phyloP scores from a whole-genome alignment of 2,888 invertebrate genomes.

The Drosophila rellima region DNA sequence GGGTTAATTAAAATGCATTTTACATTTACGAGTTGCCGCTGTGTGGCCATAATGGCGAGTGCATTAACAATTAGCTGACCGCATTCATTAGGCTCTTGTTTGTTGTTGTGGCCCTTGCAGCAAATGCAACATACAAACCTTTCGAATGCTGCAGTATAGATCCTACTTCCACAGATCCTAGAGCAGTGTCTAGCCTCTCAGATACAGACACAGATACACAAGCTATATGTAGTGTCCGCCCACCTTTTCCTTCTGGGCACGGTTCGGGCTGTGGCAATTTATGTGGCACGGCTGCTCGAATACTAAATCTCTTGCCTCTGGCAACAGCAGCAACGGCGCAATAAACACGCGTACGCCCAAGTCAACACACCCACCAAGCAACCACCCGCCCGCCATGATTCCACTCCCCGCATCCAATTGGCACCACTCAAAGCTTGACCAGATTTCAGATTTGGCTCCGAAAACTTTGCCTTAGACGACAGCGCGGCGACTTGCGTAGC shows the following conservation, averaged over 20 bases:
- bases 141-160: slow-evolving; percentile 14
- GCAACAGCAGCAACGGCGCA: slow-evolving; percentile 63
- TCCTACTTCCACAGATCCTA: slow-evolving; percentile 41
- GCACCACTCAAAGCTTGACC: slow-evolving; percentile 51
- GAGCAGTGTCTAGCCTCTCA: slow-evolving; percentile 58
- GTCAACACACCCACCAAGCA: slow-evolving; percentile 62
- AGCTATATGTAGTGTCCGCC: slow-evolving; percentile 58
- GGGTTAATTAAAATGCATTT: slow-evolving; percentile 82
- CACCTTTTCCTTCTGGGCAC: slow-evolving; percentile 77
- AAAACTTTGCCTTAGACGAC: slow-evolving; percentile 64
- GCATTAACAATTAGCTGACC: slow-evolving; percentile 81
- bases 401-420: slow-evolving; percentile 15
- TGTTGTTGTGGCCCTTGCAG: slow-evolving; percentile 15
- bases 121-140: slow-evolving; percentile 30
- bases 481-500: slow-evolving; percentile 51
- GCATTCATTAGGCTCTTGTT: slow-evolving; percentile 67
- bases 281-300: slow-evolving; percentile 77
- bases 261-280: slow-evolving; percentile 66
- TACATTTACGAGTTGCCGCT: slow-evolving; percentile 68
- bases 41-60: slow-evolving; percentile 69
- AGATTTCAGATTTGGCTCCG: slow-evolving; percentile 54
- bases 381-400: slow-evolving; percentile 4
- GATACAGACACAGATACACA: slow-evolving; percentile 7
- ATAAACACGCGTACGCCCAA: slow-evolving; percentile 79
- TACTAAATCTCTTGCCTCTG: slow-evolving; percentile 79